These are phyloP conservation scores for Aspidapion aeneum DNA, from an alignment of 2,888 invertebrate genomes.

Conservation along the genomic window DNA sequence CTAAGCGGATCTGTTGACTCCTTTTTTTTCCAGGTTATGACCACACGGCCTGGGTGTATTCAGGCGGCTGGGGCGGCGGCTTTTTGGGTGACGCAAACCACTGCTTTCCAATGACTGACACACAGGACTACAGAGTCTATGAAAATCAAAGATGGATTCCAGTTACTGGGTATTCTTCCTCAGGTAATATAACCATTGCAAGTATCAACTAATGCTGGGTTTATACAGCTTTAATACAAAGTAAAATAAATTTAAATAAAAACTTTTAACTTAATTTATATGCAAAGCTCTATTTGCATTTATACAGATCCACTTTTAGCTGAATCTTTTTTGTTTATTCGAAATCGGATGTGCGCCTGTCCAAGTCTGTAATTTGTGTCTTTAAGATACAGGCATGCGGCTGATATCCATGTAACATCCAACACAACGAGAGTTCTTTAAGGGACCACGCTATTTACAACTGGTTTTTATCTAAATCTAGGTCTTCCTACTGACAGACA, in stretches of 20 bases:
- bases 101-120: slow-evolving; percentile 76
- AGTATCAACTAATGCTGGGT: neutral
- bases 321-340: neutral
- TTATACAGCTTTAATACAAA: too few species aligned
- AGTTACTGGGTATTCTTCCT: slow-evolving; percentile 81
- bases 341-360: too few species aligned
- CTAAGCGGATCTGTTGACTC: too few species aligned
- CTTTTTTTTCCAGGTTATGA: slow-evolving; percentile 58
- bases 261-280: neutral
- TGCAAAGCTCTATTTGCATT: neutral
- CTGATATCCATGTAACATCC: too few species aligned
- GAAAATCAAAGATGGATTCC: slow-evolving; percentile 97
- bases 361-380: too few species aligned
- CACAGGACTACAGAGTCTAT: slow-evolving; percentile 83
- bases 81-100: slow-evolving; percentile 64
- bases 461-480: too few species aligned
- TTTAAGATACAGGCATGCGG: too few species aligned
- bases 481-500: slow-evolving; percentile 83
- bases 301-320: neutral
- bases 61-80: slow-evolving; percentile 85
- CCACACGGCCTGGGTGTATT: slow-evolving; percentile 85
- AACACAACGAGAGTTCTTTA: too few species aligned
- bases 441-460: too few species aligned
- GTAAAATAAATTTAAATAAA: neutral
- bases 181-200: too few species aligned